These are phyloP conservation scores for Melanerpes aurifrons DNA, from an alignment of 2,113 vertebrate genomes.

Conservation along the genomic window DNA sequence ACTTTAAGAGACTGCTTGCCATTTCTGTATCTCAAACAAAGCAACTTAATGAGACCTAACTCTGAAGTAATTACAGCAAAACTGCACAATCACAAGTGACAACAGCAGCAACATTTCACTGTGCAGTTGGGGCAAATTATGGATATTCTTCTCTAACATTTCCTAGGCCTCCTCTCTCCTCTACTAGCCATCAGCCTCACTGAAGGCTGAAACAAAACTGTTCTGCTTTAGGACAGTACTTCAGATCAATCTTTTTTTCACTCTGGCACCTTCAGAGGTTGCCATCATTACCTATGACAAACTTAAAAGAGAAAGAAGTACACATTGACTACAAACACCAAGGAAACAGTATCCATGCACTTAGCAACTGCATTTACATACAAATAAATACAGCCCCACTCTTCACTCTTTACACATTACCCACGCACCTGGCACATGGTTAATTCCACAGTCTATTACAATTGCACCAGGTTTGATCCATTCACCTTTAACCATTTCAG, in stretches of 20 bases:
- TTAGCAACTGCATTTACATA: slow-evolving; percentile 34
- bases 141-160: neutral
- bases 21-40: slow-evolving; percentile 1
- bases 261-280: neutral
- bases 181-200: neutral
- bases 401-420: neutral
- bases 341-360: slow-evolving; percentile 39
- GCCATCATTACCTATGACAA: neutral
- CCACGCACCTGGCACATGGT: slow-evolving; percentile 88
- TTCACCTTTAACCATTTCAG: slow-evolving; percentile 95
- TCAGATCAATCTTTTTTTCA: neutral
- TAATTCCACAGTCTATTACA: slow-evolving; percentile 98
- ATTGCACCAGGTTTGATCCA: slow-evolving; percentile 97
- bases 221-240: neutral
- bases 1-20: slow-evolving; percentile 7
- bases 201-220: neutral
- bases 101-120: neutral
- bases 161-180: neutral
- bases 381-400: neutral
- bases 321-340: neutral
- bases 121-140: neutral
- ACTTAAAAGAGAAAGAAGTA: neutral
- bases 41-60: slow-evolving; percentile 10
- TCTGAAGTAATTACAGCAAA: slow-evolving; percentile 13
- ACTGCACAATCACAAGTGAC: neutral